These are phyloP conservation scores for Cactoblastis cactorum DNA, from an alignment of 2,888 invertebrate genomes.

Conservation along the genomic window DNA sequence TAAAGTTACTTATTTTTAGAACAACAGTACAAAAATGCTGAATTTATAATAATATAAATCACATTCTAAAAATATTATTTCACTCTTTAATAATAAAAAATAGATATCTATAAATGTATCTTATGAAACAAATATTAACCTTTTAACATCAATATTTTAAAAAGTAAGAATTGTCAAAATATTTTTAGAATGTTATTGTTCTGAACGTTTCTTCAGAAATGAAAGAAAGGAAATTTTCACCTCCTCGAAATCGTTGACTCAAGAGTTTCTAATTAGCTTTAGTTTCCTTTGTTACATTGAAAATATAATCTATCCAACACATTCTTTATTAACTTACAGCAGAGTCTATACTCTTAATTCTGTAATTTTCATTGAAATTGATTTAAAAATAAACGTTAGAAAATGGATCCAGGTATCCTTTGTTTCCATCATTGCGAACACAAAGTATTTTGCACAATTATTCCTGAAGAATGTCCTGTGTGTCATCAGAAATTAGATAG, in stretches of 20 bases:
- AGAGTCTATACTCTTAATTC: slow-evolving; percentile 21
- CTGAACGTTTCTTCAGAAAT: slow-evolving; percentile 21
- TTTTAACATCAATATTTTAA: not conserved
- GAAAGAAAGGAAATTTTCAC: slow-evolving; percentile 52
- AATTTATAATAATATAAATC: too few relatives aligned
- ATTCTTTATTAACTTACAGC: slow-evolving; percentile 24
- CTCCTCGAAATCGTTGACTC: slow-evolving; percentile 21
- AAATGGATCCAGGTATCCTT: slow-evolving; percentile 89
- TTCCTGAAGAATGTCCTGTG: slow-evolving; percentile 88
- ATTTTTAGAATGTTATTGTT: not conserved
- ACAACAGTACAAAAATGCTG: too few relatives aligned
- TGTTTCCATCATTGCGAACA: slow-evolving; percentile 94
- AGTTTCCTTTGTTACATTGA: slow-evolving; percentile 40
- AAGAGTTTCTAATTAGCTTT: slow-evolving; percentile 44
- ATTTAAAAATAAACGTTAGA: slow-evolving; percentile 33
- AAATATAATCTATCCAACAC: slow-evolving; percentile 33
- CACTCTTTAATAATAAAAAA: too few relatives aligned
- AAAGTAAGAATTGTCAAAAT: not conserved
- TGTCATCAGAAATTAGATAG: slow-evolving; percentile 81
- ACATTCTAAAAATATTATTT: too few relatives aligned
- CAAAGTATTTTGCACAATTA: slow-evolving; percentile 88
- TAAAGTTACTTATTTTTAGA: too few relatives aligned
- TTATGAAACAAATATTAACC: not conserved
- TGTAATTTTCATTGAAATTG: slow-evolving; percentile 48
- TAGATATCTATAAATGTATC: too few relatives aligned